phyloP scores from a whole-genome alignment of 2,888 invertebrate genomes.

The Caenorhabditis sp. region DNA sequence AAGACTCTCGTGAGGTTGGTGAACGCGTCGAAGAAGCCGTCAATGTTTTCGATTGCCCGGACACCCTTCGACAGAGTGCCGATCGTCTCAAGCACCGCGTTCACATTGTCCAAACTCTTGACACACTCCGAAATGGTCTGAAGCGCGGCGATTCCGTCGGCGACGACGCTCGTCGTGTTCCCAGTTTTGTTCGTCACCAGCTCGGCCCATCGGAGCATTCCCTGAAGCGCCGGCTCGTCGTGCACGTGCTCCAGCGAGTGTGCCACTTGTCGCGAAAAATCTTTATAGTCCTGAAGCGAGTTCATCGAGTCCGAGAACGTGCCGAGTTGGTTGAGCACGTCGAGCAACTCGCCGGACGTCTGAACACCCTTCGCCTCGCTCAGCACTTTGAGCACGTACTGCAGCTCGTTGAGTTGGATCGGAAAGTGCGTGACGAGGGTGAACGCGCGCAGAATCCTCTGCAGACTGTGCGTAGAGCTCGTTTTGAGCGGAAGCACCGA shows the following conservation, averaged over 20 bases:
- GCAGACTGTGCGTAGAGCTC: not conserved
- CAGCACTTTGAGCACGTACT: not conserved
- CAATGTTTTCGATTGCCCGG: not conserved
- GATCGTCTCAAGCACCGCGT: too few species aligned
- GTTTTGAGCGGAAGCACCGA: too few species aligned
- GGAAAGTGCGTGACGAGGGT: not conserved
- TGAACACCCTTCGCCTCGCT: not conserved
- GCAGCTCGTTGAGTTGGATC: not conserved
- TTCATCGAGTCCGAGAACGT: not conserved
- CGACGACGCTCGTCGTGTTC: too few species aligned
- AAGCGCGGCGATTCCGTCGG: too few species aligned
- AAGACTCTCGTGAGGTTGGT: not conserved
- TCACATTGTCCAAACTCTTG: too few species aligned
- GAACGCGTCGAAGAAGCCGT: not conserved
- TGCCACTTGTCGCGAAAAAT: not conserved
- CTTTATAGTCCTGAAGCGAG: not conserved
- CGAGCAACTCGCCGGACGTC: not conserved
- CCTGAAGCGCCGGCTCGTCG: not conserved
- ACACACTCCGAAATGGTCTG: too few species aligned
- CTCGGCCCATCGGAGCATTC: too few species aligned
- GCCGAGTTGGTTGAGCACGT: constrained; percentile 1
- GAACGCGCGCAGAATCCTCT: not conserved
- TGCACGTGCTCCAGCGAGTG: not conserved
- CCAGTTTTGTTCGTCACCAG: too few species aligned
- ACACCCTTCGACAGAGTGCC: too few species aligned